Conservation (phyloP, 2,888 invertebrate genomes). For the Congeria kusceri region DNA sequence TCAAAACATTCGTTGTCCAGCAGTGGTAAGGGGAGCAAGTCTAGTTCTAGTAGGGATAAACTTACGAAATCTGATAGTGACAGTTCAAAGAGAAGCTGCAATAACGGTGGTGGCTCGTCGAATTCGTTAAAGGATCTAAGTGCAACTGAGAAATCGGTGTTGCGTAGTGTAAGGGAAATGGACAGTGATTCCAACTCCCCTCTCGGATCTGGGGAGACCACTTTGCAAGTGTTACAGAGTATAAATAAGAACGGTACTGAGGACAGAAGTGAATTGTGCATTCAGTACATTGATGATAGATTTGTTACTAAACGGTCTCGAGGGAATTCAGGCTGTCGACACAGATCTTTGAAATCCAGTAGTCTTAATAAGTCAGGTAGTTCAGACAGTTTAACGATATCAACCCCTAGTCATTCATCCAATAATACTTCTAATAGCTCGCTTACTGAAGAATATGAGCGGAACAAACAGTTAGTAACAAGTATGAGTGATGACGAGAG, state of each 20-base stretch:
- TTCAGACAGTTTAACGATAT: conserved; percentile 78
- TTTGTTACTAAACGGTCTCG: conserved; percentile 72
- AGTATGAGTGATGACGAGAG: conserved; percentile 67
- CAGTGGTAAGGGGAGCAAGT: conserved; percentile 31
- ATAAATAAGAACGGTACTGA: conserved; percentile 57
- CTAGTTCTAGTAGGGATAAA: conserved; percentile 42
- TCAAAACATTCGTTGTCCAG: conserved; percentile 44
- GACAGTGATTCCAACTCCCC: conserved; percentile 60
- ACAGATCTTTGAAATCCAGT: conserved; percentile 58
- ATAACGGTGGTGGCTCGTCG: conserved; percentile 1
- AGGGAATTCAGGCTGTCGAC: conserved; percentile 45
- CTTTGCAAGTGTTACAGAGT: conserved; percentile 72
- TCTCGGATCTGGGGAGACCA: conserved; percentile 61
- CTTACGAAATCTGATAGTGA: conserved; percentile 36
- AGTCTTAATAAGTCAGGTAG: conserved; percentile 60
- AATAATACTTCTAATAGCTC: conserved; percentile 74
- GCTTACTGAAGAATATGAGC: conserved; percentile 66
- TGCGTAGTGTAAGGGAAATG: conserved; percentile 70
- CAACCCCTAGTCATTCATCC: conserved; percentile 77
- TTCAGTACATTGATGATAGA: conserved; percentile 72
- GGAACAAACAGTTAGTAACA: conserved; percentile 65
- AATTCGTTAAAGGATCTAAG: conserved; percentile 35
- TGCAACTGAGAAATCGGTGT: conserved; percentile 67
- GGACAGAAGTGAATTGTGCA: conserved; percentile 60
- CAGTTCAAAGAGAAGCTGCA: conserved; percentile 12